A percentile compares a stretch with the other conserved stretches of the same genome.
phyloP scores from a whole-genome alignment of 53 echinoderm and acorn worm species.

The Crossaster papposus region DNA sequence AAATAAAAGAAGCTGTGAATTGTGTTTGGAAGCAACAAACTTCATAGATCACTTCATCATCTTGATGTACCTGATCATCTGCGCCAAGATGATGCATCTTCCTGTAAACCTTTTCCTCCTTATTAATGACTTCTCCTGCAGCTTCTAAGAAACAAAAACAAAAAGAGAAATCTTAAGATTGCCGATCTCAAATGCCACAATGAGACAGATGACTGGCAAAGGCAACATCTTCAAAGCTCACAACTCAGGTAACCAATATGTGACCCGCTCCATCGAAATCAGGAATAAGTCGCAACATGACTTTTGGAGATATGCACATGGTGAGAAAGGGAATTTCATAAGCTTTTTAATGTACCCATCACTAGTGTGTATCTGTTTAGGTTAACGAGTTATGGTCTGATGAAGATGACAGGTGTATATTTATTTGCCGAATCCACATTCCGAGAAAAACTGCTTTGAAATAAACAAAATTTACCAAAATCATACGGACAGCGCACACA shows the following conservation, averaged over 20 bases:
- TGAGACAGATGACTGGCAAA: neutral
- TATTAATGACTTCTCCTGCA: constrained; percentile 21
- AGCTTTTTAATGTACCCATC: too few relatives aligned
- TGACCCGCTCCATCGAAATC: too few relatives aligned
- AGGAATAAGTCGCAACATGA: too few relatives aligned
- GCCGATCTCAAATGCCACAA: neutral
- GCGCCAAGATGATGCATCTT: neutral
- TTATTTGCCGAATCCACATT: too few relatives aligned
- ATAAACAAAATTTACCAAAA: too few relatives aligned
- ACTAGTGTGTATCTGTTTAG: too few relatives aligned
- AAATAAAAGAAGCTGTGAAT: neutral
- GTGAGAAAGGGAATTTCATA: too few relatives aligned
- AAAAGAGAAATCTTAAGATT: neutral
- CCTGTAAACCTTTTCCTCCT: constrained; percentile 32
- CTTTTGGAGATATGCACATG: too few relatives aligned
- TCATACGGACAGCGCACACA: too few relatives aligned
- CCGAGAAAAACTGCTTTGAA: too few relatives aligned
- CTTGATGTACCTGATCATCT: constrained; percentile 18
- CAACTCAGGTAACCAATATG: neutral
- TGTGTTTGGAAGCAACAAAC: neutral
- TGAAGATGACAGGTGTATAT: too few relatives aligned
- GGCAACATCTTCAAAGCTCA: neutral
- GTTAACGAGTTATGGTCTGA: too few relatives aligned
- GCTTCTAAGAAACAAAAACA: neutral
- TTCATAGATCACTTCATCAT: neutral